Base-by-base conservation (phyloP, 2,797 vertebrate species). In the Acanthis flammea region DNA sequence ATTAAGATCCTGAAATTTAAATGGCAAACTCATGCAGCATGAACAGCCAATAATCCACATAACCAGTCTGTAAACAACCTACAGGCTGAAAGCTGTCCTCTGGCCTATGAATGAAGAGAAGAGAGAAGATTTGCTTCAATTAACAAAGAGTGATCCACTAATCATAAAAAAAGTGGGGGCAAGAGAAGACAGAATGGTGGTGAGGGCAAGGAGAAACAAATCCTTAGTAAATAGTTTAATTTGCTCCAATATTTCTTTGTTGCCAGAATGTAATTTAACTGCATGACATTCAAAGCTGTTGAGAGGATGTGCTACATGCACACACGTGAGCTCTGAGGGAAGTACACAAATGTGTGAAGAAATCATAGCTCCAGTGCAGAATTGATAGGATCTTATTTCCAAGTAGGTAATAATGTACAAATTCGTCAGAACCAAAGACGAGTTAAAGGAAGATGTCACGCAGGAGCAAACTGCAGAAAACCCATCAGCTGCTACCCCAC, bases 1-100 rank as follows among this genome's bases (percentile, higher is more conserved):
- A 90, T 92, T 95, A 92, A 90, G 86, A 71, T 82, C n/a, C 72
- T 85, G 68, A 80, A 92, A 87, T 79, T 67, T 91, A 94, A 95
- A 82, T 71, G 67, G 67, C 81, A 89, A 91, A 82, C 39, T 53
- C 61, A 28, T 33, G 45, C 53, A 94, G 48, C 41, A 58, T 70
- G 88, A 94, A 85, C 88, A 63, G 57, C 65, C 65, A 94, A 65
- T 91, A 89, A 88, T 94, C 86, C 71, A 68, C 68, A 81, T 35
- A 76, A 58, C 42, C 16, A 48, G 51, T 7, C 63, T n/a, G 41
- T 47, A 79, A 93, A 67, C 37, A 87, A 73, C 42, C 21, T 47
- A 30, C 44, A 23, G 57, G 25, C 70, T 84, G 73, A 88, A 78
- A 76, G 21, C 55, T 67, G 76, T 75, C 39, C 84, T 30, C 18